A percentile compares a stretch with the other conserved stretches of the same genome.
Conservation (phyloP, 92 coral and sea anemone species). For the Epizoanthus fatuus region DNA sequence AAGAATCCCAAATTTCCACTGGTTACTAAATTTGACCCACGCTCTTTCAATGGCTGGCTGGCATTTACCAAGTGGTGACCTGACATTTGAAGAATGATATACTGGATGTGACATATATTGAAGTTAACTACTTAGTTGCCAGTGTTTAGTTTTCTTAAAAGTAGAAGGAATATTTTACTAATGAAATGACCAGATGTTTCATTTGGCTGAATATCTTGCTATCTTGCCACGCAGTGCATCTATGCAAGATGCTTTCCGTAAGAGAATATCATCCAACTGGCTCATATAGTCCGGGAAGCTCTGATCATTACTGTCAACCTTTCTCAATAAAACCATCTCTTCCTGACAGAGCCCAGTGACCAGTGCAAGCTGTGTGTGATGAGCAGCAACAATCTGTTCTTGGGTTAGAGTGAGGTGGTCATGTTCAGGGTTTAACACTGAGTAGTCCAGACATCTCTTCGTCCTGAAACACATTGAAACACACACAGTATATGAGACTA, state of each 20-base stretch:
- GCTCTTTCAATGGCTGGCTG: too few relatives aligned
- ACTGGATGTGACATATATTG: too few relatives aligned
- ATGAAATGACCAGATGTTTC: background rate
- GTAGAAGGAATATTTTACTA: background rate
- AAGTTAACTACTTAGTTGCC: too few relatives aligned
- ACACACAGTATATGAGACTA: too few relatives aligned
- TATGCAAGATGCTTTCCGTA: slow-evolving; percentile 77
- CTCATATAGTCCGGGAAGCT: slow-evolving; percentile 73
- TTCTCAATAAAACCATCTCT: slow-evolving; percentile 86
- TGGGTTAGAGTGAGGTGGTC: slow-evolving; percentile 54
- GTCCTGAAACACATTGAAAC: background rate
- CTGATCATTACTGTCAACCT: slow-evolving; percentile 73
- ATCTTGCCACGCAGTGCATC: slow-evolving; percentile 67
- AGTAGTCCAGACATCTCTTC: slow-evolving; percentile 5
- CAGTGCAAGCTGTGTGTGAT: slow-evolving; percentile 88
- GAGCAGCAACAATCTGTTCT: slow-evolving; percentile 87
- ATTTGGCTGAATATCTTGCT: slow-evolving; percentile 50
- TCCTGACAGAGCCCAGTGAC: slow-evolving; percentile 87
- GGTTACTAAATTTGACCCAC: too few relatives aligned
- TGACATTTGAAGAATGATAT: too few relatives aligned
- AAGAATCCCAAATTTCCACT: too few relatives aligned
- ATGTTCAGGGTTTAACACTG: background rate
- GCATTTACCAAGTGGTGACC: too few relatives aligned
- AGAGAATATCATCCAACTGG: slow-evolving; percentile 83
- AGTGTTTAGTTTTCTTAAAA: too few relatives aligned